Base-by-base conservation (phyloP, 2,113 vertebrate species). In the Numenius arquata region DNA sequence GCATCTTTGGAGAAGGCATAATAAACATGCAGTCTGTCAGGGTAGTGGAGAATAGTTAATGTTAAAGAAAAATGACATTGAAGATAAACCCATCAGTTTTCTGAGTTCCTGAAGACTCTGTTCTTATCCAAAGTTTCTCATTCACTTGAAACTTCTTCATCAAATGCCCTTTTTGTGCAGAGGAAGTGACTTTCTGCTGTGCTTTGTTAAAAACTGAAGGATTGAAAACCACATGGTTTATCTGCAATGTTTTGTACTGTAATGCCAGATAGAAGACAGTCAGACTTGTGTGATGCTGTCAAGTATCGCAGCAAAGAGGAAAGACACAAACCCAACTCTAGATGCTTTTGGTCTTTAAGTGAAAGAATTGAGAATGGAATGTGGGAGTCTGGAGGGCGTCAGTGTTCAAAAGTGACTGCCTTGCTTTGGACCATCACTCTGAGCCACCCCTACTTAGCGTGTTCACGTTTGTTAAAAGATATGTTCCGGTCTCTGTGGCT, bases 21-120 rank as follows among this genome's bases (percentile, higher is more conserved):
- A 40, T 62, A 53, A 48, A 47, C 0, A 1, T 47, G 8, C 14
- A 13, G 0, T 56, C 41, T 73, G 0, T 45, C 2, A 7, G n/a
- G 58, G 21, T 25, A 43, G 32, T 20, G 11, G 38, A 59, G 19
- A 48, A 32, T 52, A 32, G 29, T 34, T 75, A 63, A 68, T 0
- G 1, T 25, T 59, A 20, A 74, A 70, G 48, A 83, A 58, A 73
- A 59, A 53, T 48, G n/a, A n/a, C n/a, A n/a, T n/a, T n/a, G n/a
- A n/a, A n/a, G n/a, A n/a, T n/a, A n/a, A n/a, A n/a, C n/a, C n/a
- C n/a, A n/a, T n/a, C n/a, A n/a, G n/a, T n/a, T n/a, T n/a, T n/a
- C n/a, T n/a, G n/a, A n/a, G n/a, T 58, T 58, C 34, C 22, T 2
- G 1, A 53, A 40, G 30, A 21, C 25, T 80, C 59, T 43, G 32